Percentiles rank a stretch among this genome's conserved stretches.
These are phyloP conservation scores for Eriocheir sinensis DNA, from an alignment of 1,140 invertebrate species.

Conservation along the genomic window DNA sequence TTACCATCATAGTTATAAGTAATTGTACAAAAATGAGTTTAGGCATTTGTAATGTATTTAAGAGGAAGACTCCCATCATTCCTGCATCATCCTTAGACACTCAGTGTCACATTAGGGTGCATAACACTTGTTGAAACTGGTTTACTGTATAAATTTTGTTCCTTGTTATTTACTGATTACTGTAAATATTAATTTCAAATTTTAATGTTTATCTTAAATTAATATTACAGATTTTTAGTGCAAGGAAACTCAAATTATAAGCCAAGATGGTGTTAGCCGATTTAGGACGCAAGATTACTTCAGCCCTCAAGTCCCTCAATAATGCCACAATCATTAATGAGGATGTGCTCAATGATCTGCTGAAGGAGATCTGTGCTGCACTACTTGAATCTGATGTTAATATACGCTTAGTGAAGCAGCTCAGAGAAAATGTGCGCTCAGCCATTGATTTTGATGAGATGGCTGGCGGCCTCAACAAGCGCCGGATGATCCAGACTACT, in stretches of 20 bases:
- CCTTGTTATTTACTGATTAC: neutral
- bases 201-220: neutral
- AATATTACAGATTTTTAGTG: neutral
- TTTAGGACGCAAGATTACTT: conserved; percentile 99
- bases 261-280: conserved; percentile 99
- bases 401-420: conserved; percentile 96
- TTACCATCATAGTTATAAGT: no score
- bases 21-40: no score
- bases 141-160: no score
- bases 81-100: no score
- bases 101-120: no score
- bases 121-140: no score
- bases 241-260: neutral
- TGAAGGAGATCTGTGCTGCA: conserved; percentile 99
- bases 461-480: conserved; percentile 97
- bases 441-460: conserved; percentile 99
- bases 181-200: neutral
- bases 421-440: conserved; percentile 86
- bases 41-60: no score
- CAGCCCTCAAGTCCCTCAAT: conserved; percentile 97
- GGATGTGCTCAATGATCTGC: conserved; percentile 98
- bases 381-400: conserved; percentile 99
- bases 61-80: no score
- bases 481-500: conserved; percentile 99
- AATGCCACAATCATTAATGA: conserved; percentile 88